phyloP scores from a whole-genome alignment of 2,113 vertebrate genomes.

The Coptodon rendalli region DNA sequence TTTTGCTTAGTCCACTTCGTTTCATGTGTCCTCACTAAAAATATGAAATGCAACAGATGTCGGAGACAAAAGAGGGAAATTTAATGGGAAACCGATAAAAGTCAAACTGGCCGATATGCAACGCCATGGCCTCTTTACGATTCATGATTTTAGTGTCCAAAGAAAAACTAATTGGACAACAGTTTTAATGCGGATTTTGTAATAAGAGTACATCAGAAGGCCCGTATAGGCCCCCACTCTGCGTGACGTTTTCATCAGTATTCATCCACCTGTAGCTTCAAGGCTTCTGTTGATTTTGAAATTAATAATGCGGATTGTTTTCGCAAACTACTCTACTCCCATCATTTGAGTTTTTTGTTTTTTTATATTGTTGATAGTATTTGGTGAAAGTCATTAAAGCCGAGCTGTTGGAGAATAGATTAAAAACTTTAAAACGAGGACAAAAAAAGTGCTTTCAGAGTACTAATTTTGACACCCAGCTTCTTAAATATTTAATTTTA shows the following conservation, averaged over 20 bases:
- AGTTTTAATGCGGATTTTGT: not conserved
- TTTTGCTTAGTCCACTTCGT: not conserved
- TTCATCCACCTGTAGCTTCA: slow-evolving; percentile 20
- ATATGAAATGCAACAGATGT: not conserved
- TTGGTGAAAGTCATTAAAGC: not conserved
- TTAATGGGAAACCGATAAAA: not conserved
- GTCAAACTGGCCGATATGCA: not conserved
- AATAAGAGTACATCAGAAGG: not conserved
- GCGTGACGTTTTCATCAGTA: not conserved
- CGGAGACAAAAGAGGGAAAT: not conserved
- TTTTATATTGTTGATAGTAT: not conserved
- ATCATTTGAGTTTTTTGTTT: not conserved
- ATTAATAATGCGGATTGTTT: not conserved
- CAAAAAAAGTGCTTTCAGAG: not conserved
- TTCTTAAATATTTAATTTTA: not conserved
- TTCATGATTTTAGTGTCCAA: not conserved
- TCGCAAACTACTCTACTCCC: not conserved
- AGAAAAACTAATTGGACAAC: not conserved
- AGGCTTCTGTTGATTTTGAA: not conserved
- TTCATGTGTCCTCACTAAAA: not conserved
- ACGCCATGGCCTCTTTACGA: not conserved
- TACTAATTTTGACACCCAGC: not conserved
- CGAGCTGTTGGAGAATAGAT: not conserved
- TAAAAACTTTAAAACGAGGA: not conserved
- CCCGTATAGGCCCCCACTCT: not conserved